Evolutionary conservation across 2,888 invertebrate species (phyloP).

Genomic region (Rhamnusium bicolor): DNA sequence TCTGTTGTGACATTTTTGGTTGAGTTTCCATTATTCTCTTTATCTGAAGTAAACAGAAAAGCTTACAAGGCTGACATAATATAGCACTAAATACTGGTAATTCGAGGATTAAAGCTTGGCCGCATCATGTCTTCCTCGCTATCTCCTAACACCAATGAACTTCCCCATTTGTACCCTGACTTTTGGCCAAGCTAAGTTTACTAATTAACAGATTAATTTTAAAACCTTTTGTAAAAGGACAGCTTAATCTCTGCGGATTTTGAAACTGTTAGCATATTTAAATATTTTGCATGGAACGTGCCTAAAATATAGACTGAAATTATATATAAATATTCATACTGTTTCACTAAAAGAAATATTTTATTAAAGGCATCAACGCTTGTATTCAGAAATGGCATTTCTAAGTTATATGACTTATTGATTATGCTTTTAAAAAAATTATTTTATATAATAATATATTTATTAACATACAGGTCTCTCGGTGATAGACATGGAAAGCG

Average conservation of each 20-base stretch:
- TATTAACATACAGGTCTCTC: no score
- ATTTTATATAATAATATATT: no score
- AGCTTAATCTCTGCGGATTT: constrained; percentile 19
- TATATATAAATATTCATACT: neutral
- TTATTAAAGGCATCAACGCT: no score
- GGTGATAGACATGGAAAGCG: no score
- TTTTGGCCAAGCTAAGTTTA: constrained; percentile 35
- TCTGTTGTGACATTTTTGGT: constrained; percentile 19
- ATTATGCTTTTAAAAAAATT: no score
- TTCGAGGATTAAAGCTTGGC: constrained; percentile 44
- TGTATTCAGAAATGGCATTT: no score
- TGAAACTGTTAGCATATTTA: constrained; percentile 13
- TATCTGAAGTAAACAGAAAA: constrained; percentile 44
- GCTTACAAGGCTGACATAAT: constrained; percentile 41
- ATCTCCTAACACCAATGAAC: constrained; percentile 37
- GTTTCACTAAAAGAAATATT: no score
- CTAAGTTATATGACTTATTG: no score
- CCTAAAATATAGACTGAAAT: no score
- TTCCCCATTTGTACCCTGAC: constrained; percentile 28
- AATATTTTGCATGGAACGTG: neutral
- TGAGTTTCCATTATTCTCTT: constrained; percentile 43
- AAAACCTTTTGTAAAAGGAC: constrained; percentile 32
- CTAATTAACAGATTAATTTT: constrained; percentile 45
- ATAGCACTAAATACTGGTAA: constrained; percentile 48
- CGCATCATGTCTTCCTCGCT: constrained; percentile 42